These are phyloP conservation scores for Antechinus stuartii DNA, from an alignment of 2,113 vertebrate species.

Conservation along the genomic window DNA sequence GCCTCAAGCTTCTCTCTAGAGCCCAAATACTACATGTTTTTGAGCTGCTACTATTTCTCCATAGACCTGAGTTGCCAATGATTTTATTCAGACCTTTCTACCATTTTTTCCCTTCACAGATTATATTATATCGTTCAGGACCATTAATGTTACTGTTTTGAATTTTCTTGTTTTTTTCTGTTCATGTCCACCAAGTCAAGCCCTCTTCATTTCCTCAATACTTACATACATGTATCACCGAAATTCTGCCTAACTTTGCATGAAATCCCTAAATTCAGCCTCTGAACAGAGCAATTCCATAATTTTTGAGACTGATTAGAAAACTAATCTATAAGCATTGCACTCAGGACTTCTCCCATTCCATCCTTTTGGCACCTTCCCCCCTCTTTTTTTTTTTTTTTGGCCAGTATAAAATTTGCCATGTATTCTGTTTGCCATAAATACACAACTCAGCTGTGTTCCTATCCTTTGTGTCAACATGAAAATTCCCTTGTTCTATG, in stretches of 20 bases:
- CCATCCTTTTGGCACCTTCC: neutral
- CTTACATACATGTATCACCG: neutral
- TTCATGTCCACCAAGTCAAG: neutral
- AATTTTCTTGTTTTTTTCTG: constrained; percentile 32
- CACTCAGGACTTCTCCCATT: neutral
- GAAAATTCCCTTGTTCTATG: constrained; percentile 84
- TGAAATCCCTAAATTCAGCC: constrained; percentile 31
- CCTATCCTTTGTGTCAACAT: constrained; percentile 83
- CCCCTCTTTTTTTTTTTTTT: constrained; percentile 38
- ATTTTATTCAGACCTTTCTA: constrained; percentile 4
- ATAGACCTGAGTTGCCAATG: neutral
- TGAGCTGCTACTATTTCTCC: constrained; percentile 22
- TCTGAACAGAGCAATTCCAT: neutral
- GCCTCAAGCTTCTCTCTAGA: constrained; percentile 8
- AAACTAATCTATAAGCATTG: neutral
- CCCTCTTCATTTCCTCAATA: no score
- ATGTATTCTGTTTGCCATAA: constrained; percentile 79
- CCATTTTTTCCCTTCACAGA: neutral
- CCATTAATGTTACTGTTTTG: neutral
- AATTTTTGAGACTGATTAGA: neutral
- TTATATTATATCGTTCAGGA: neutral
- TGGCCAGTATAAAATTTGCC: constrained; percentile 71
- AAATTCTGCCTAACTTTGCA: constrained; percentile 46
- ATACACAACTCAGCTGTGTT: constrained; percentile 76
- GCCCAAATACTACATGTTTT: neutral